phyloP scores from a whole-genome alignment of 2,888 invertebrate species.

The Phalangium opilio region DNA sequence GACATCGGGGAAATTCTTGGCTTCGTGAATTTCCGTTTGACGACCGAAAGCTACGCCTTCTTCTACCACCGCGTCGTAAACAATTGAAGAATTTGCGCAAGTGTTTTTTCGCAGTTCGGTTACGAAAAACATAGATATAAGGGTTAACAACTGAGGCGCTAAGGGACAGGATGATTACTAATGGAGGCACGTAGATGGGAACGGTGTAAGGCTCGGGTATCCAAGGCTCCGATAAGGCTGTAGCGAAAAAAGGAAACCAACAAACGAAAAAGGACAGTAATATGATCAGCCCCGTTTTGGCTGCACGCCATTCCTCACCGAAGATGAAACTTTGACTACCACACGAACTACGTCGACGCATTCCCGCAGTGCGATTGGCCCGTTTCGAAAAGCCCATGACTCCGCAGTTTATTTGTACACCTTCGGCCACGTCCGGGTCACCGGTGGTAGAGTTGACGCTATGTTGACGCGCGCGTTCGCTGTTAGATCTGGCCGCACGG shows the following conservation, averaged over 20 bases:
- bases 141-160: neutral
- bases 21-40: too few relatives aligned
- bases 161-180: neutral
- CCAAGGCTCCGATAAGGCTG: neutral
- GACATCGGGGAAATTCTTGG: too few relatives aligned
- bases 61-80: too few relatives aligned
- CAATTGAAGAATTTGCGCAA: neutral
- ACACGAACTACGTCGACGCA: neutral
- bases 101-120: neutral
- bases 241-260: neutral
- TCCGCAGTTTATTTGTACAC: too few relatives aligned
- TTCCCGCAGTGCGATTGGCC: too few relatives aligned
- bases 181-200: neutral
- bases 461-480: conserved; percentile 42
- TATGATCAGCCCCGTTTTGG: neutral
- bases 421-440: too few relatives aligned
- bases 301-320: neutral
- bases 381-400: too few relatives aligned
- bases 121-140: neutral
- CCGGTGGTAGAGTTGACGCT: conserved; percentile 31
- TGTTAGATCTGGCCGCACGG: conserved; percentile 56
- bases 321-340: neutral
- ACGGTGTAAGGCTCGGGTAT: conserved; percentile 1
- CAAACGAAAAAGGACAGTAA: neutral
- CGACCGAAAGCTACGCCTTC: too few relatives aligned